These are phyloP conservation scores for Gila orcuttii DNA, from an alignment of 2,113 vertebrate species.

Conservation along the genomic window DNA sequence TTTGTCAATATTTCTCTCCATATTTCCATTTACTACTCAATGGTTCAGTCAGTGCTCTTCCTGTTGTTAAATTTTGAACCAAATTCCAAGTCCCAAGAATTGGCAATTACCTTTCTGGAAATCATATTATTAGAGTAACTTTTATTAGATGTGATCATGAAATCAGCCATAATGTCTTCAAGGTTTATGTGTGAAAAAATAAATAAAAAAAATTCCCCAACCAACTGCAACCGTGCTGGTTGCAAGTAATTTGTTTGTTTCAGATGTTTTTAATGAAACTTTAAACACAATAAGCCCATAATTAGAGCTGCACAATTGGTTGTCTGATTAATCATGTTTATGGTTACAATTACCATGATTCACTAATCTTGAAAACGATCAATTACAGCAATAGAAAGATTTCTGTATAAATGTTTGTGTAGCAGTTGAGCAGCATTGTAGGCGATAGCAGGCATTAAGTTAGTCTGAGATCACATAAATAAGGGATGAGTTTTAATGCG, in stretches of 20 bases:
- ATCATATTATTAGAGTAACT: neutral
- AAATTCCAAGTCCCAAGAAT: neutral
- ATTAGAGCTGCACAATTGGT: neutral
- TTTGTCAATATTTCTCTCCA: neutral
- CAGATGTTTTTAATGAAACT: neutral
- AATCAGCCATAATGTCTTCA: neutral
- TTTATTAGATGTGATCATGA: neutral
- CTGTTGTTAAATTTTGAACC: neutral
- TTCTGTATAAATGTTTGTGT: neutral
- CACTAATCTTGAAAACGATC: neutral
- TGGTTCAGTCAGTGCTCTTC: neutral
- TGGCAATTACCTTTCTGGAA: neutral
- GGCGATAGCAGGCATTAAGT: neutral
- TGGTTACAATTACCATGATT: neutral
- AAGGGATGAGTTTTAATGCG: neutral
- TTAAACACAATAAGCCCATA: slow-evolving; percentile 1
- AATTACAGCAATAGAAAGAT: neutral
- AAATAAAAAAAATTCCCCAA: too few relatives aligned
- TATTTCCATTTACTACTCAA: neutral
- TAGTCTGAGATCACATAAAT: neutral
- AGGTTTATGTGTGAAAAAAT: neutral
- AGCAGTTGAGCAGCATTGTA: neutral
- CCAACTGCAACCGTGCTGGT: neutral
- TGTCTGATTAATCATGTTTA: neutral
- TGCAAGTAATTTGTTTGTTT: neutral